Evolutionary conservation across 2,888 invertebrate species (phyloP), one percentile per base, ranked within the genome.

Genomic region (Agriopis leucophaearia): DNA sequence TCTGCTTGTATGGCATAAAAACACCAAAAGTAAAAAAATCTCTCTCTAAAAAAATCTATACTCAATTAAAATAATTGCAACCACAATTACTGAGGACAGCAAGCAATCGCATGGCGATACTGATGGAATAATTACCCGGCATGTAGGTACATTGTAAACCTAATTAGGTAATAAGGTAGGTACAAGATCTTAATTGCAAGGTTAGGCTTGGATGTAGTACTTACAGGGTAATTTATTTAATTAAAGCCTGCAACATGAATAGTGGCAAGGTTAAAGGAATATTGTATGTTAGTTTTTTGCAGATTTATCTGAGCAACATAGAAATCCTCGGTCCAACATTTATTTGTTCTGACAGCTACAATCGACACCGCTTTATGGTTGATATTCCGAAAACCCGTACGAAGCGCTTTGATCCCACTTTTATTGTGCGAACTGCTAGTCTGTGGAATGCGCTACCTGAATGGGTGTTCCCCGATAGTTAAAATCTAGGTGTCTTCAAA

Each of bases 61-160:
- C 27, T 18, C n/a, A 18, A 69, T 69, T 69, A 58, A 66, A 72
- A 69, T 70, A 70, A 54, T 67, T 69, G 56, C 59, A 27, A 18
- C 16, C 12, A 56, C 66, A 69, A 70, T 72, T 69, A 60, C 16
- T 60, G 58, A 51, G 55, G 57, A 64, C 57, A 40, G 55, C 63
- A 15, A 64, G 72, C 72, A 66, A 70, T 72, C 55, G 56, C 63
- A 44, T 72, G 47, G 70, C 72, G 69, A 67, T 51, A 72, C 72
- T 70, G 67, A 72, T 70, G 38, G 36, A 58, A 61, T 70, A 67
- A 74, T 72, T 67, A 60, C 58, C 61, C 44, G 44, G 16, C 38
- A 47, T 50, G 64, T 27, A 27, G 27, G 27, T 68, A 68, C 68
- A 68, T 60, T 68, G 68, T 68, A 68, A 60, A 64, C 63, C 55